Evolutionary conservation across 1,140 invertebrate species (phyloP).

Genomic region (Protaetia brevitarsis): DNA sequence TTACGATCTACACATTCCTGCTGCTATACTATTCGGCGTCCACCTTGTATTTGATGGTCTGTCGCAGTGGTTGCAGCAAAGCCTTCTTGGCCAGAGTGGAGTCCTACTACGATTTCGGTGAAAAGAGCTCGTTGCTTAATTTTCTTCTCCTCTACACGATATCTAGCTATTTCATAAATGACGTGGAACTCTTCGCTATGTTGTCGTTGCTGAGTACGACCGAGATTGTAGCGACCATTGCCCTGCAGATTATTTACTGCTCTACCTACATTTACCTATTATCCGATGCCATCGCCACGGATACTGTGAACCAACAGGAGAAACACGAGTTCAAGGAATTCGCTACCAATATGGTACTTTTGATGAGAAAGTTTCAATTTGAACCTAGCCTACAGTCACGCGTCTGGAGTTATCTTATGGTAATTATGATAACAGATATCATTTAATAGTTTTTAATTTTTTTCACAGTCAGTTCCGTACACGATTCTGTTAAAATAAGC

Average conservation of each 20-base stretch:
- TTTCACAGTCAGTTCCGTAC: no score
- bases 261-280: background rate
- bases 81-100: background rate
- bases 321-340: slow-evolving; percentile 21
- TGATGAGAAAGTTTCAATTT: background rate
- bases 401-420: background rate
- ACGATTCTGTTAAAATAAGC: no score
- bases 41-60: slow-evolving; percentile 6
- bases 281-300: background rate
- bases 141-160: background rate
- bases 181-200: background rate
- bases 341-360: background rate
- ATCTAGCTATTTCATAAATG: background rate
- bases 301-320: background rate
- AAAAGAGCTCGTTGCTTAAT: background rate
- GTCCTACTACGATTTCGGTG: background rate
- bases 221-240: background rate
- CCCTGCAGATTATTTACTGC: background rate
- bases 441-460: background rate
- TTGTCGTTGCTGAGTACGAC: background rate
- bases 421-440: background rate
- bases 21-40: slow-evolving; percentile 13
- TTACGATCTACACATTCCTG: background rate
- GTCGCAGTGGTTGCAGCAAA: background rate
- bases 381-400: background rate